Evolutionary conservation across 1,140 invertebrate genomes (phyloP).

Genomic region (Augochlora pura): DNA sequence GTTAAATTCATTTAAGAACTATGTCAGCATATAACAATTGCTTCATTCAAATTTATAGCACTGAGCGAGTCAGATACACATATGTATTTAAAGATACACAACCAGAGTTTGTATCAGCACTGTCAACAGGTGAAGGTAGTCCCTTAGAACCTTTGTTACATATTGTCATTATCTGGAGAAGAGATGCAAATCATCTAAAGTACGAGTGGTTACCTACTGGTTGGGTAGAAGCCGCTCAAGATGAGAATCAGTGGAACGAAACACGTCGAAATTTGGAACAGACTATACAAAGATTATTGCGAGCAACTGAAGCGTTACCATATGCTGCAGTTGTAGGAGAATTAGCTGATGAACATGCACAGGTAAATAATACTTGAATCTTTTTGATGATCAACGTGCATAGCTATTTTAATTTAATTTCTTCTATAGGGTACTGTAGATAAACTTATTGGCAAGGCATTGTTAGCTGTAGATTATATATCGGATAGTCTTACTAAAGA

Average conservation of each 20-base stretch:
- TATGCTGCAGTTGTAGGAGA: constrained; percentile 84
- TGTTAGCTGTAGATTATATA: constrained; percentile 87
- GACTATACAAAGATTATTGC: constrained; percentile 86
- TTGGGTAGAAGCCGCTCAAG: constrained; percentile 75
- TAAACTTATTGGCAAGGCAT: constrained; percentile 84
- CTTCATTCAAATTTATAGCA: constrained; percentile 71
- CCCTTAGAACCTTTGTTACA: constrained; percentile 84
- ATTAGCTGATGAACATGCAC: constrained; percentile 80
- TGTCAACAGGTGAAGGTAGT: constrained; percentile 83
- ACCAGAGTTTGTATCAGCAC: constrained; percentile 88
- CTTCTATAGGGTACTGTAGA: constrained; percentile 85
- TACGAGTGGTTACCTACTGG: constrained; percentile 89
- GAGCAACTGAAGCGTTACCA: constrained; percentile 85
- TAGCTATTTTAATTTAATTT: background rate
- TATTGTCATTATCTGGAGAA: constrained; percentile 94
- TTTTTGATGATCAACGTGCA: background rate
- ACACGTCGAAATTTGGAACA: constrained; percentile 87
- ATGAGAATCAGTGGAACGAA: constrained; percentile 84
- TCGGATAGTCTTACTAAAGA: constrained; percentile 89
- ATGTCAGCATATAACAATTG: background rate
- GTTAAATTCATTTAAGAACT: constrained; percentile 1
- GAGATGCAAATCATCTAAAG: constrained; percentile 90
- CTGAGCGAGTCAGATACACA: constrained; percentile 89
- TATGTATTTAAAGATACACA: constrained; percentile 94
- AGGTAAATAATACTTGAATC: constrained; percentile 63